Percentiles rank a stretch among this genome's conserved stretches.
These are phyloP conservation scores for Etheostoma perlongum DNA, from an alignment of 2,797 vertebrate genomes.

Conservation along the genomic window DNA sequence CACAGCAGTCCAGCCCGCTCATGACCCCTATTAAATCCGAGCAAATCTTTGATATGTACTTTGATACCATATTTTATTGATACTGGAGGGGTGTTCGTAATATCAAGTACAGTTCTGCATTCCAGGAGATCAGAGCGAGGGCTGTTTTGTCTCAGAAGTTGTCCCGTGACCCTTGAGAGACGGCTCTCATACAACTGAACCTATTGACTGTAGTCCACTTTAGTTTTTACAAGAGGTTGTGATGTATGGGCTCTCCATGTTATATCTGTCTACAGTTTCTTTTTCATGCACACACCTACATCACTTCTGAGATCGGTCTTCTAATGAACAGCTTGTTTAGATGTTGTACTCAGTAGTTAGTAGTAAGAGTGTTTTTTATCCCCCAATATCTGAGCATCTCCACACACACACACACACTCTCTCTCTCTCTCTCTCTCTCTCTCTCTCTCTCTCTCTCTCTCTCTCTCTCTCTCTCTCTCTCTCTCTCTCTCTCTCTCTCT, in stretches of 20 bases:
- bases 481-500: too few species aligned
- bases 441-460: too few species aligned
- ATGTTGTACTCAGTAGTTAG: slow-evolving; percentile 1
- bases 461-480: too few species aligned
- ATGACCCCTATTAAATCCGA: slow-evolving; percentile 77
- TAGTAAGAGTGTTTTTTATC: neutral
- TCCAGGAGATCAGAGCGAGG: slow-evolving; percentile 75
- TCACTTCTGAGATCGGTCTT: slow-evolving; percentile 15
- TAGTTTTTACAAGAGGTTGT: slow-evolving; percentile 65
- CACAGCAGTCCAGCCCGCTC: slow-evolving; percentile 56
- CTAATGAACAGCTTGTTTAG: slow-evolving; percentile 33
- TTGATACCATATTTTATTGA: slow-evolving; percentile 80
- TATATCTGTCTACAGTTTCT: slow-evolving; percentile 47
- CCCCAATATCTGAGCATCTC: slow-evolving; percentile 32
- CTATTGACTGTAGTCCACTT: slow-evolving; percentile 29
- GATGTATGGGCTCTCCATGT: slow-evolving; percentile 50
- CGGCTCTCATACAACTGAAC: slow-evolving; percentile 46
- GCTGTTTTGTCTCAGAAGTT: slow-evolving; percentile 63
- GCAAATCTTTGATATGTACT: slow-evolving; percentile 79
- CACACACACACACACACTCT: slow-evolving; percentile 11
- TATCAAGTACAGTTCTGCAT: slow-evolving; percentile 77
- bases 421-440: too few species aligned
- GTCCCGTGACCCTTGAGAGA: slow-evolving; percentile 57
- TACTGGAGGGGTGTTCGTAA: slow-evolving; percentile 66
- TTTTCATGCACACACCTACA: slow-evolving; percentile 27